phyloP scores from a whole-genome alignment of 2,888 invertebrate species.

The Ennomos quercinarius region DNA sequence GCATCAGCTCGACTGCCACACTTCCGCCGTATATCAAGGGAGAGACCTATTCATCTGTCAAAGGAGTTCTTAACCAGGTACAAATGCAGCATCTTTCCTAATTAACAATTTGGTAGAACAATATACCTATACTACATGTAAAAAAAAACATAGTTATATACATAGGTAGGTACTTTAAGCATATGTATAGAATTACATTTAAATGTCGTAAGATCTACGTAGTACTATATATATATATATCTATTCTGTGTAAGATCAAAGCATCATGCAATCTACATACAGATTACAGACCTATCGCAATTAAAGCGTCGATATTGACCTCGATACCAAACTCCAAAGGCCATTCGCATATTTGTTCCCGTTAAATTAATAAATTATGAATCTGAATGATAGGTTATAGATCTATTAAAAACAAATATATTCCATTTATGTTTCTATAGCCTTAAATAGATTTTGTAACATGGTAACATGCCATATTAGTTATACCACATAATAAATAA shows the following conservation, averaged over 20 bases:
- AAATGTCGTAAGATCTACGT: too few relatives aligned
- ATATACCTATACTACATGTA: neutral
- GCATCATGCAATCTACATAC: constrained; percentile 8
- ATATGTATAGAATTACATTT: too few relatives aligned
- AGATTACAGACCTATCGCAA: constrained; percentile 20
- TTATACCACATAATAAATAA: too few relatives aligned
- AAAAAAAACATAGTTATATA: too few relatives aligned
- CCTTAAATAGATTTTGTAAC: too few relatives aligned
- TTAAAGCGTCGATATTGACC: constrained; percentile 36
- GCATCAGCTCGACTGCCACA: constrained; percentile 81
- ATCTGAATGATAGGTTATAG: neutral
- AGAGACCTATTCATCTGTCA: constrained; percentile 75
- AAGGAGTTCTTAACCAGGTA: constrained; percentile 81
- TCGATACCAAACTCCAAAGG: constrained; percentile 22
- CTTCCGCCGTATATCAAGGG: constrained; percentile 81
- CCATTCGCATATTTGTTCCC: constrained; percentile 18
- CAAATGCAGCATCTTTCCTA: constrained; percentile 4
- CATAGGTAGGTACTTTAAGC: too few relatives aligned
- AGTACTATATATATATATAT: too few relatives aligned
- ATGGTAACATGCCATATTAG: too few relatives aligned
- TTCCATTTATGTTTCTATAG: too few relatives aligned
- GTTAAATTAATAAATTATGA: constrained; percentile 19
- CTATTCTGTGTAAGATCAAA: too few relatives aligned
- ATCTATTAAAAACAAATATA: too few relatives aligned
- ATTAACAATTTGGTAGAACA: constrained; percentile 13